These are phyloP conservation scores for Dicentrarchus labrax DNA, from an alignment of 2,113 vertebrate species.

Conservation along the genomic window DNA sequence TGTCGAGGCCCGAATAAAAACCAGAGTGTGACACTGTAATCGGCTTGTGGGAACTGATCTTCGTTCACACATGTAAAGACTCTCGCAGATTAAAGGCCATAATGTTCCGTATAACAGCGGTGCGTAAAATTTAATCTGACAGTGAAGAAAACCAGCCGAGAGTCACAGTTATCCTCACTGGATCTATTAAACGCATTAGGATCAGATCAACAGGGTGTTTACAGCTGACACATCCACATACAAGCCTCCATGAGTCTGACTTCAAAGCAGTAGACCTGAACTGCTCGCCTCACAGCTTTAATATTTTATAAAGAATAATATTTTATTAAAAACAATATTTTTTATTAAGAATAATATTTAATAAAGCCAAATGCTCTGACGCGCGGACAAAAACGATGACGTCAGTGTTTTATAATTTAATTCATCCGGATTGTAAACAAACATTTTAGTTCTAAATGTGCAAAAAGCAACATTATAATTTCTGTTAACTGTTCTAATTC, in stretches of 20 bases:
- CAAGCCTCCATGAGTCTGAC: background rate
- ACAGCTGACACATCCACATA: constrained; percentile 7
- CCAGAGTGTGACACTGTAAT: background rate
- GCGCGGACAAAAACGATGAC: too few species aligned
- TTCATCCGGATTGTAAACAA: background rate
- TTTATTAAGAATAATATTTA: background rate
- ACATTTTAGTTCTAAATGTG: background rate
- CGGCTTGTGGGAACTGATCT: background rate
- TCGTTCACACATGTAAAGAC: background rate
- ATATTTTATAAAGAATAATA: background rate
- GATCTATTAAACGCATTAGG: constrained; percentile 32
- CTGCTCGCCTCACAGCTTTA: background rate
- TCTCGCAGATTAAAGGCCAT: background rate
- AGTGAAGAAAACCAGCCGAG: constrained; percentile 11
- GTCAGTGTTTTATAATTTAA: background rate
- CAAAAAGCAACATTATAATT: background rate
- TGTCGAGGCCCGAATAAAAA: constrained; percentile 26
- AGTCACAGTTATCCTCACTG: constrained; percentile 1
- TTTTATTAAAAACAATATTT: background rate
- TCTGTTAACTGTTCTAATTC: background rate
- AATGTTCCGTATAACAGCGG: background rate
- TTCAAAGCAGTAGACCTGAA: background rate
- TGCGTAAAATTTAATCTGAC: constrained; percentile 14
- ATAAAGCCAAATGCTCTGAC: background rate
- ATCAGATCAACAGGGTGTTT: constrained; percentile 24